Evolutionary conservation across 2,797 vertebrate species (phyloP), one percentile per base, ranked within the genome.

Genomic region (Fistularia commersonii): DNA sequence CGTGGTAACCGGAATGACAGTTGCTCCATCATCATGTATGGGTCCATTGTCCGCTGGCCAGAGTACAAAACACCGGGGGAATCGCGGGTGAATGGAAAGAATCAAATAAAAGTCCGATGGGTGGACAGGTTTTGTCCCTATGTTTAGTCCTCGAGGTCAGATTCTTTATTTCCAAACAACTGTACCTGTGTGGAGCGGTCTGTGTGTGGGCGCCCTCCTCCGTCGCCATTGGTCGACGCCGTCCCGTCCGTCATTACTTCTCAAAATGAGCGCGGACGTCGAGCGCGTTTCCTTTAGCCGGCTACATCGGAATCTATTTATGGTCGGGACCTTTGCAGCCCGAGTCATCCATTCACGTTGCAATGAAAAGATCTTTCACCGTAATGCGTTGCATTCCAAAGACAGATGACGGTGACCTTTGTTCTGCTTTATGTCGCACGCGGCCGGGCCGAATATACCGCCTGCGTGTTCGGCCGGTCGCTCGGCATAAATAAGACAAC

Each of bases 321-420:
- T 59, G 12, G 53, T 51, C 6, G 15, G 65, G 79, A 79, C 79
- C 77, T 83, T 76, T 47, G 62, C 71, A 41, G 75, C 51, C 40
- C 0, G 15, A 73, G 64, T 49, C 15, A 69, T 65, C 53, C 55
- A 56, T 66, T 49, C 59, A 15, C 33, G 48, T 77, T 75, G 52
- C 64, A 76, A 69, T 68, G 75, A 73, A 79, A 69, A 79, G 75
- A 80, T 77, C 64, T 75, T 66, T 83, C 65, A 61, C 51, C n/a
- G n/a, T n/a, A n/a, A n/a, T n/a, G n/a, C n/a, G n/a, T n/a, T n/a
- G n/a, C n/a, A n/a, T n/a, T n/a, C n/a, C n/a, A n/a, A n/a, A 80
- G 80, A 82, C 65, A 39, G 71, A 79, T 45, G 67, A 37, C 34
- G 6, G 0, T 82, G 74, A 84, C 82, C 81, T 85, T 82, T 85